These are phyloP conservation scores for Venturia canescens DNA, from an alignment of 1,140 invertebrate genomes.

Conservation along the genomic window DNA sequence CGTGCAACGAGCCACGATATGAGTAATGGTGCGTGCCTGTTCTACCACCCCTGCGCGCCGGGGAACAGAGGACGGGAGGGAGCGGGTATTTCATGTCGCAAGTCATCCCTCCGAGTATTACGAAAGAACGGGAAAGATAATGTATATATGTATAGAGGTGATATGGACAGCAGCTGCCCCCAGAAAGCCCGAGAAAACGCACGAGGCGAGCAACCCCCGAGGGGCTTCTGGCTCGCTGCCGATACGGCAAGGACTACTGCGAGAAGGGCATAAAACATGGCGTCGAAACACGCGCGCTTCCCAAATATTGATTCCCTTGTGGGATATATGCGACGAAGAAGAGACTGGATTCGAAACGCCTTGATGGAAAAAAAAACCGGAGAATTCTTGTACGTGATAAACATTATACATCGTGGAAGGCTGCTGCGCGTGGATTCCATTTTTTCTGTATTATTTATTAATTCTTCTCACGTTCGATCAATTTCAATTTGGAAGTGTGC, in stretches of 20 bases:
- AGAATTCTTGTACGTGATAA: slow-evolving; percentile 18
- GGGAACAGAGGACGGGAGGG: slow-evolving; percentile 16
- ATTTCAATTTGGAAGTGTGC: background rate
- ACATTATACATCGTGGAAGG: background rate
- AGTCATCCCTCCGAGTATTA: slow-evolving; percentile 73
- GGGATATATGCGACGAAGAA: slow-evolving; percentile 44
- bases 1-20: slow-evolving; percentile 73
- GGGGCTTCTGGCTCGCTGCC: slow-evolving; percentile 56
- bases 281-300: slow-evolving; percentile 68
- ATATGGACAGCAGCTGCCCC: slow-evolving; percentile 65
- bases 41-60: slow-evolving; percentile 52
- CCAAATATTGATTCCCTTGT: slow-evolving; percentile 75
- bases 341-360: slow-evolving; percentile 52
- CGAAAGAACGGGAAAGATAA: slow-evolving; percentile 44
- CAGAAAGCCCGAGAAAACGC: slow-evolving; percentile 39
- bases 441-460: background rate
- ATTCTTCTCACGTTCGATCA: background rate
- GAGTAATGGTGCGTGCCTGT: slow-evolving; percentile 76
- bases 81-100: slow-evolving; percentile 65
- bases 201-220: slow-evolving; percentile 62
- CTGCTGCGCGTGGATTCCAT: background rate
- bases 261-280: slow-evolving; percentile 64
- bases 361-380: slow-evolving; percentile 33
- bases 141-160: background rate
- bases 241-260: slow-evolving; percentile 46